Conservation (phyloP, 2,888 invertebrate species). For the Volucella inanis region DNA sequence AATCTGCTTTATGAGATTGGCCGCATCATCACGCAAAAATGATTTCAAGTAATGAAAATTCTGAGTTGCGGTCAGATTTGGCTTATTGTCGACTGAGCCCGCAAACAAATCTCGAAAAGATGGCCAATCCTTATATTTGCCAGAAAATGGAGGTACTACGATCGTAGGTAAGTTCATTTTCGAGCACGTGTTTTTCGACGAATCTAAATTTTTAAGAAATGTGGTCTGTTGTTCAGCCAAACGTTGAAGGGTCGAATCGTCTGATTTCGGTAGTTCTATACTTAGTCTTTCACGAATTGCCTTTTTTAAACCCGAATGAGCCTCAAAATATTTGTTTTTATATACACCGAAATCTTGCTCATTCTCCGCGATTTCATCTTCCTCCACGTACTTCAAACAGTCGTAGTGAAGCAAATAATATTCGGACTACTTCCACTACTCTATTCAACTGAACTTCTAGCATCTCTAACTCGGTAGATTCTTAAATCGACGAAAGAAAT, state of each 20-base stretch:
- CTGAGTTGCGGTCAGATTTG: neutral
- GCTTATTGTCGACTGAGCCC: neutral
- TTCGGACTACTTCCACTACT: neutral
- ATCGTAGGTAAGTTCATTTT: neutral
- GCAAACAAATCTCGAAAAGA: slow-evolving; percentile 4
- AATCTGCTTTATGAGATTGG: no score
- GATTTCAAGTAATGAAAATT: no score
- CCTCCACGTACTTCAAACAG: slow-evolving; percentile 8
- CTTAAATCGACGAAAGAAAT: no score
- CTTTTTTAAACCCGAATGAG: slow-evolving; percentile 13
- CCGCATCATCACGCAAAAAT: no score
- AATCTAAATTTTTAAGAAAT: neutral
- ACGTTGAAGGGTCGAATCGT: slow-evolving; percentile 4
- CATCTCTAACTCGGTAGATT: no score
- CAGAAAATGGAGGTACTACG: neutral
- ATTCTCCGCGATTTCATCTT: no score
- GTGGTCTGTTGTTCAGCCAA: neutral
- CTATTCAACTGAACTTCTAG: neutral
- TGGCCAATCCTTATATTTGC: neutral
- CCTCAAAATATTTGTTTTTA: slow-evolving; percentile 3
- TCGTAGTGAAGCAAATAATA: slow-evolving; percentile 2
- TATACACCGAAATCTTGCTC: neutral
- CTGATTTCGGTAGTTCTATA: neutral
- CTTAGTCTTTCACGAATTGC: slow-evolving; percentile 12
- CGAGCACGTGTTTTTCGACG: neutral